Conservation (phyloP, 2,888 invertebrate species). For the Tetramorium bicarinatum region DNA sequence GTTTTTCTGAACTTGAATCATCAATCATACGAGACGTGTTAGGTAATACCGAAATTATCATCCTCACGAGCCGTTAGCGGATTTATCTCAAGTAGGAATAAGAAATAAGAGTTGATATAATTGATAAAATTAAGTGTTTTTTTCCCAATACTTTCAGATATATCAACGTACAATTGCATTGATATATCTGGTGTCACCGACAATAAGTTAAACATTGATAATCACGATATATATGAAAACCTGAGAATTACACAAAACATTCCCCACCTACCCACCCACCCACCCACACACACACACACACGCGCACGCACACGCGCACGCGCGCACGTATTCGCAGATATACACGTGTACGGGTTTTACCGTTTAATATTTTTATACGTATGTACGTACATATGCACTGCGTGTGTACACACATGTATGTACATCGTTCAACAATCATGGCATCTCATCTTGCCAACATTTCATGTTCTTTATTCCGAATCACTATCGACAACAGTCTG, state of each 20-base stretch:
- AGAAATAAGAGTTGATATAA: not conserved
- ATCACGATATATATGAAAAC: slow-evolving; percentile 3
- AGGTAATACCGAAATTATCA: not conserved
- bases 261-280: too few relatives aligned
- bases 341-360: not conserved
- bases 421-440: not conserved
- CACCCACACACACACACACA: not conserved
- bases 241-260: not conserved
- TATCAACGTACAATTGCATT: not conserved
- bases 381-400: too few relatives aligned
- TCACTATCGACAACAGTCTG: slow-evolving; percentile 76
- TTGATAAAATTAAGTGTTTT: not conserved
- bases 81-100: not conserved
- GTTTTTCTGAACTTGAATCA: not conserved
- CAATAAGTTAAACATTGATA: not conserved
- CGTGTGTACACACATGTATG: not conserved
- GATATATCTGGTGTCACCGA: not conserved
- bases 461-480: slow-evolving; percentile 67
- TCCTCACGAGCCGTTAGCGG: not conserved
- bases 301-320: too few relatives aligned
- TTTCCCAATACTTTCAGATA: not conserved
- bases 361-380: too few relatives aligned
- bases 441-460: not conserved
- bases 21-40: not conserved
- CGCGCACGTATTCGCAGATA: not conserved